Conservation (phyloP, 1,140 invertebrate genomes). For the Diachasma alloeum region DNA sequence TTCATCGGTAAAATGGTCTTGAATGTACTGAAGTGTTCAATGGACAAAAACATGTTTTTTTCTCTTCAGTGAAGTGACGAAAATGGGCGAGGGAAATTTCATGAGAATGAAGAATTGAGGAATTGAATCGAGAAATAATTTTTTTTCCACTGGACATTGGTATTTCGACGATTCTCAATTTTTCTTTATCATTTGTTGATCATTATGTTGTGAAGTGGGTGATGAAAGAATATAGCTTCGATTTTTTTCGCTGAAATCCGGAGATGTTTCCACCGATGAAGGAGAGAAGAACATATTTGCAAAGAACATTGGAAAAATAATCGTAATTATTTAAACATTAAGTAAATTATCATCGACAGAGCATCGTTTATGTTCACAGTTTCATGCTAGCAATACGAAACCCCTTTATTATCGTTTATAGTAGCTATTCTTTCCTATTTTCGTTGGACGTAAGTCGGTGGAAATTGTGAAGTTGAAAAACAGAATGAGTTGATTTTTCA, state of each 20-base stretch:
- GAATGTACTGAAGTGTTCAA: slow-evolving; percentile 2
- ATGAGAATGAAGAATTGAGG: neutral
- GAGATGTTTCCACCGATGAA: neutral
- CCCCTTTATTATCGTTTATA: slow-evolving; percentile 8
- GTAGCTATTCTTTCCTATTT: neutral
- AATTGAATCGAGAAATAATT: neutral
- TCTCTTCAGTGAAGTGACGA: slow-evolving; percentile 12
- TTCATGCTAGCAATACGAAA: slow-evolving; percentile 16
- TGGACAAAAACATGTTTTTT: slow-evolving; percentile 16
- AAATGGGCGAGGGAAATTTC: neutral
- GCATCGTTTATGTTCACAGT: slow-evolving; percentile 11
- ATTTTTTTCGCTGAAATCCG: neutral
- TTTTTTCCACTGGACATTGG: neutral
- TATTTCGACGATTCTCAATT: neutral
- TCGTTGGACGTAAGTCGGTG: neutral
- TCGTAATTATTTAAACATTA: slow-evolving; percentile 5
- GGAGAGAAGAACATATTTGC: neutral
- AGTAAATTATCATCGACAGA: neutral
- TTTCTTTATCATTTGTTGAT: neutral
- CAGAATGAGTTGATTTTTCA: neutral
- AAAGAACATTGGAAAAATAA: neutral
- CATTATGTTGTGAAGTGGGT: neutral
- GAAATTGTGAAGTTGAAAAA: neutral
- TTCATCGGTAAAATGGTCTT: neutral
- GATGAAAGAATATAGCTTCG: neutral